A percentile compares a stretch with the other conserved stretches of the same genome.
Evolutionary conservation across 1,140 invertebrate genomes (phyloP).

Genomic region (Euborellia annulipes): DNA sequence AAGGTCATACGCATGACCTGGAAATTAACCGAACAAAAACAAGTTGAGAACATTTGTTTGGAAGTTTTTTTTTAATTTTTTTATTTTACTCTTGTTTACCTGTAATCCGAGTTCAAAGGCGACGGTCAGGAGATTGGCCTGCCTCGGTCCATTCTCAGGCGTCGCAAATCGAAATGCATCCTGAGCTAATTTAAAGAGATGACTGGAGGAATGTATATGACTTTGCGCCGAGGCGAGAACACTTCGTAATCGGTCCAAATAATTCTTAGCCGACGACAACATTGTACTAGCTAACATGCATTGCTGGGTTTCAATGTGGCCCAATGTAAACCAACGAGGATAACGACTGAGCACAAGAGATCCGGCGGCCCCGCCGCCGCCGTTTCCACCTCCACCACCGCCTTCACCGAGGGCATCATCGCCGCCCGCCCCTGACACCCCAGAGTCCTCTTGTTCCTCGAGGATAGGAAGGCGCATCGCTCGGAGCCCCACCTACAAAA

Average conservation of each 20-base stretch:
- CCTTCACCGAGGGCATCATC: no score
- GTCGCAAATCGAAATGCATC: conserved; percentile 68
- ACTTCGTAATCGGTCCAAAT: conserved; percentile 37
- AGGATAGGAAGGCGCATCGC: conserved; percentile 41
- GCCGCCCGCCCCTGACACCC: no score
- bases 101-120: conserved; percentile 67
- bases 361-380: no score
- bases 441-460: conserved; percentile 52
- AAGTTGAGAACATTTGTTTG: no score
- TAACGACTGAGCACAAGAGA: conserved; percentile 36
- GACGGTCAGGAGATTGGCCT: conserved; percentile 54
- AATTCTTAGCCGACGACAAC: conserved; percentile 31
- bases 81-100: conserved; percentile 25
- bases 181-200: conserved; percentile 69
- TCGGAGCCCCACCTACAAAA: conserved; percentile 14
- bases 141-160: conserved; percentile 51
- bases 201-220: conserved; percentile 67
- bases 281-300: conserved; percentile 63
- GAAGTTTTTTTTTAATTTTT: no score
- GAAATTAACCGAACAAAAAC: conserved; percentile 7
- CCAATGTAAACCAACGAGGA: conserved; percentile 53
- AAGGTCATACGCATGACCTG: conserved; percentile 71
- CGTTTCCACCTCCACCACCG: no score
- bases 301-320: conserved; percentile 66
- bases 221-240: conserved; percentile 60